phyloP scores from a whole-genome alignment of 2,888 invertebrate genomes.

The Autographa pulchrina region DNA sequence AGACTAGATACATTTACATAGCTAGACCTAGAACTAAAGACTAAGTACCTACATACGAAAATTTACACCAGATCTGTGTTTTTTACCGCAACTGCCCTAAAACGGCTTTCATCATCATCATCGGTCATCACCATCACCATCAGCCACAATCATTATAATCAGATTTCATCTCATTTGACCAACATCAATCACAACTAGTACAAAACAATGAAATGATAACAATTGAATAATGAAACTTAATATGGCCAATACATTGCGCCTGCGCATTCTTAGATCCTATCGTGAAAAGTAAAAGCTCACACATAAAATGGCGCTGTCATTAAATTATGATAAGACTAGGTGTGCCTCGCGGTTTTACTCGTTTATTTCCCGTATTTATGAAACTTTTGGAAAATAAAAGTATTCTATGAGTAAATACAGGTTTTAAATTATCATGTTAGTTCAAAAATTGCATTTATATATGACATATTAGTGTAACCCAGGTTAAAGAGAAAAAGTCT shows the following conservation, averaged over 20 bases:
- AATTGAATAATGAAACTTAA: slow-evolving; percentile 4
- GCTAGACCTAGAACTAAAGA: too few relatives aligned
- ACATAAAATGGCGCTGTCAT: slow-evolving; percentile 65
- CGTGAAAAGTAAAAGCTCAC: slow-evolving; percentile 74
- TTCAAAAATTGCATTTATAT: too few relatives aligned
- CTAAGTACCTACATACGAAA: too few relatives aligned
- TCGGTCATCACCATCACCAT: background rate
- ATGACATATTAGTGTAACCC: too few relatives aligned
- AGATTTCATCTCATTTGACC: background rate
- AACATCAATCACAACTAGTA: background rate
- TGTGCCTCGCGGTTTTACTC: background rate
- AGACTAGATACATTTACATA: too few relatives aligned
- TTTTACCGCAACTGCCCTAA: background rate
- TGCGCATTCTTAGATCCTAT: slow-evolving; percentile 37
- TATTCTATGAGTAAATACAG: too few relatives aligned
- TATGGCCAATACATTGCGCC: slow-evolving; percentile 10
- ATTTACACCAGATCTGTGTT: background rate
- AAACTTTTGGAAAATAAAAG: too few relatives aligned
- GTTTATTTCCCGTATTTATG: too few relatives aligned
- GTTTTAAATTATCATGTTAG: too few relatives aligned
- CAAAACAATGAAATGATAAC: background rate
- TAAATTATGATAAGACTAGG: slow-evolving; percentile 62
- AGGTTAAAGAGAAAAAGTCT: too few relatives aligned
- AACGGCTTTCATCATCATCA: background rate
- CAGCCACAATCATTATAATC: background rate